Base-by-base conservation (phyloP, 37 sponge, comb jelly and placozoan species). In the Dysidea cf. avara region DNA sequence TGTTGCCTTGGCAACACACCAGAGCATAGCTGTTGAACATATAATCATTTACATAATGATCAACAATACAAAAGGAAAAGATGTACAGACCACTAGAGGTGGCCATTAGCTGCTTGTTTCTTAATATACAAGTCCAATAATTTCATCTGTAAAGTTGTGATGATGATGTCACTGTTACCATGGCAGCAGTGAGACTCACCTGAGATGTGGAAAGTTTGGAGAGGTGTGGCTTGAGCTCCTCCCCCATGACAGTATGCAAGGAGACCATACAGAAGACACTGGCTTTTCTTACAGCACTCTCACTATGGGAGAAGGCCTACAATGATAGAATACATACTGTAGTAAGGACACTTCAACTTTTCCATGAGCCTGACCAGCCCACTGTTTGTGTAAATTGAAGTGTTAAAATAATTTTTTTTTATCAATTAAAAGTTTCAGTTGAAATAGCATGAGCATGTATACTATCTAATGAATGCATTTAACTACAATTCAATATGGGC, bases 211-310 rank as follows among this genome's bases (percentile, higher is more conserved):
- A 83, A 25, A 94, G 81, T 38, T 47, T 81, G 0, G 53, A 31
- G 59, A 90, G 84, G 61, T 86, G 72, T 34, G 83, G 66, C 60
- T 53, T 77, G 22, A 90, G 39, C n/a, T 75, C 53, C n/a, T 86
- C 88, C 18, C 84, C 87, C 3, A 94, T 88, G 0, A 84, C 81
- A 46, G 69, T 31, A 53, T 94, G 88, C 7, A 94, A 36, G 48
- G 87, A 81, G 29, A 94, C 95, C 50, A 94, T 50, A 66, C 95
- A 94, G 84, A 94, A 94, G n/a, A 94, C 95, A 64, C 95, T 87
- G 7, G 81, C 87, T 70, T 94, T 94, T 0, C 95, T 53, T 7
- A 94, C 84, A 49, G 71, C 83, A 52, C 95, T 94, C 56, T 87
- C 95, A 24, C 49, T 62, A 56, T 94, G 95, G n/a, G 69, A 59